Evolutionary conservation across 2,113 vertebrate genomes (phyloP), one percentile per base, ranked within the genome.

Genomic region (Electrona antarctica): DNA sequence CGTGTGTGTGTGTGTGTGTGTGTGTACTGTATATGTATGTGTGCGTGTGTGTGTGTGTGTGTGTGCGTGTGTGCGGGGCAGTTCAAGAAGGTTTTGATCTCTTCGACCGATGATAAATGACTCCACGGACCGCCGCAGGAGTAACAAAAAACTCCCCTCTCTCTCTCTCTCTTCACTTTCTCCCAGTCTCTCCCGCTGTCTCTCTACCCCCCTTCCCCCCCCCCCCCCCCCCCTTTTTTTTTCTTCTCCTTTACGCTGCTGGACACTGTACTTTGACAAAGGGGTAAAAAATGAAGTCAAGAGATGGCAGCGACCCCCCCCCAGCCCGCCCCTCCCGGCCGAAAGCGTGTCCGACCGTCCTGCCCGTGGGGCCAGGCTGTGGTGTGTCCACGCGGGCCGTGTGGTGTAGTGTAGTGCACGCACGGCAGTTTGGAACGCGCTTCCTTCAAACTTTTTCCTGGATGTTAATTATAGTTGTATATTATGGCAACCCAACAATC

Each of bases 251-350:
- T 73, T 51, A 62, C 79, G 0, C 79, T 1, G 69, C 73, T 11
- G 84, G 86, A 64, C 12, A 1, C 63, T 75, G 71, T 48, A 79
- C 74, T 80, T 69, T 87, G 77, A 90, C 86, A 82, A 89, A 79
- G 67, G 77, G 61, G 71, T 82, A 78, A 88, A 88, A 87, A 89
- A 89, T 86, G 84, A 69, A 87, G 82, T 83, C 85, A 77, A 87
- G 82, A 85, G 85, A 80, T 61, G 75, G 82, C 73, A 55, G 49
- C 15, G 21, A 76, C 70, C 54, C 84, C 82, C 52, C 1, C 69
- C 81, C n/a, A n/a, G 1, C 21, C 21, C 21, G 1, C 21, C 21
- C 2, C 21, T 21, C 21, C 21, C 21, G 21, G 21, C 21, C 33
- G 79, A 64, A 78, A 12, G 73, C 33, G 3, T 41, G 3, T 41